phyloP scores from a whole-genome alignment of 2,797 vertebrate genomes.

The Periophthalmus magnuspinnatus region DNA sequence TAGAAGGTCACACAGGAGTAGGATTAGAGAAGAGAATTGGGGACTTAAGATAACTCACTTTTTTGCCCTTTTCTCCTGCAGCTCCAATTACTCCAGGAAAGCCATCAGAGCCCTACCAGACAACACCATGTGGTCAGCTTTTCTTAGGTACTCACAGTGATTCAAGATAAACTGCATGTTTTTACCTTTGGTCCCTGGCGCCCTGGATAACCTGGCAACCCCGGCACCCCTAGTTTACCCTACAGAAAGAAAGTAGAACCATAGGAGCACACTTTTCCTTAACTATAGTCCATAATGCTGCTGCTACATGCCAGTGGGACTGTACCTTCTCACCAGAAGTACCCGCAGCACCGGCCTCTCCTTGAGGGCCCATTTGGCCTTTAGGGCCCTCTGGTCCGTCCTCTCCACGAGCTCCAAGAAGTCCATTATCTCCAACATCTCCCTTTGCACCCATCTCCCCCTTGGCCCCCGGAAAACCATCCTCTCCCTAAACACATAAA shows the following conservation, averaged over 20 bases:
- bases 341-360: constrained; percentile 84
- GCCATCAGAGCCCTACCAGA: constrained; percentile 86
- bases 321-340: constrained; percentile 89
- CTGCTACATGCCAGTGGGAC: background rate
- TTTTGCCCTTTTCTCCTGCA: constrained; percentile 89
- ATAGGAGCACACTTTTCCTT: background rate
- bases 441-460: constrained; percentile 96
- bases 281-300: background rate
- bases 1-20: background rate
- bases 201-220: constrained; percentile 87
- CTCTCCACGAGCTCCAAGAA: constrained; percentile 84
- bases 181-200: constrained; percentile 83
- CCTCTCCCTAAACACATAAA: constrained; percentile 84
- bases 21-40: no score
- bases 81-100: constrained; percentile 86
- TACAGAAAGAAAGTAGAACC: constrained; percentile 41
- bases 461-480: constrained; percentile 94
- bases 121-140: constrained; percentile 3
- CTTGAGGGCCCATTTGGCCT: constrained; percentile 86
- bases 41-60: constrained; percentile 67
- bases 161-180: background rate
- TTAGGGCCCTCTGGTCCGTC: constrained; percentile 94
- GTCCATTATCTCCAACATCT: constrained; percentile 87
- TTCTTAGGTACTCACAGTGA: background rate
- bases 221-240: constrained; percentile 87